Evolutionary conservation across 2,888 invertebrate species (phyloP), one percentile per base, ranked within the genome.

Genomic region (Strigamia transsilvanica): DNA sequence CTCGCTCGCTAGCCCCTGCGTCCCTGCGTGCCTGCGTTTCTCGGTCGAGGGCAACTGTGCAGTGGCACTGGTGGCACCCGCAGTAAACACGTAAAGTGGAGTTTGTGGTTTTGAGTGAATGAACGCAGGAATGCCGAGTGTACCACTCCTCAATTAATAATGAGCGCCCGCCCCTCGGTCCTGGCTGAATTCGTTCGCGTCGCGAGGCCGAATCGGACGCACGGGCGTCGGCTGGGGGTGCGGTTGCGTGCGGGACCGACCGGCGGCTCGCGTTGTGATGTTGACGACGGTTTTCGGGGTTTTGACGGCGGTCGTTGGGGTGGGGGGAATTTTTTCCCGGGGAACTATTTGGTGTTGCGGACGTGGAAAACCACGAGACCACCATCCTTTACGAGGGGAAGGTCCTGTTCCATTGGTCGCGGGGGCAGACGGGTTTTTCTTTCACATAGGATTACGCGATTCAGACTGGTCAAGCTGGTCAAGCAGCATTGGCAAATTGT

Each of bases 61-160:
- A 79, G 42, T 51, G 51, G 51, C 51, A 51, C 51, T 51, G 51
- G 51, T 51, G 51, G 51, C 51, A 51, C 81, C 81, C 81, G 73
- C 81, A 81, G 81, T 79, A 82, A 80, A 61, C 79, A 82, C 82
- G 80, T 80, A 34, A 61, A 81, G 81, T 82, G 83, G 83, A 73
- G 80, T 42, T 83, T 83, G 83, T 79, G 83, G 83, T 83, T 83
- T 83, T 32, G 42, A 80, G 42, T 81, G 83, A 83, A 83, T 83
- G 83, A 83, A 83, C 81, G 82, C 82, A 78, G 83, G 83, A 81
- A 83, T 83, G 83, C 81, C 80, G 80, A 81, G 34, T 79, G 81
- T 81, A 80, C 83, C 83, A 83, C 83, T 81, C 83, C 83, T 51
- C 81, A 80, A 80, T 80, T 80, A 80, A 80, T 80, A 80, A 80